Evolutionary conservation across 2,888 invertebrate genomes (phyloP), one percentile per base, ranked within the genome.

Genomic region (Drosophila fulvimacula): DNA sequence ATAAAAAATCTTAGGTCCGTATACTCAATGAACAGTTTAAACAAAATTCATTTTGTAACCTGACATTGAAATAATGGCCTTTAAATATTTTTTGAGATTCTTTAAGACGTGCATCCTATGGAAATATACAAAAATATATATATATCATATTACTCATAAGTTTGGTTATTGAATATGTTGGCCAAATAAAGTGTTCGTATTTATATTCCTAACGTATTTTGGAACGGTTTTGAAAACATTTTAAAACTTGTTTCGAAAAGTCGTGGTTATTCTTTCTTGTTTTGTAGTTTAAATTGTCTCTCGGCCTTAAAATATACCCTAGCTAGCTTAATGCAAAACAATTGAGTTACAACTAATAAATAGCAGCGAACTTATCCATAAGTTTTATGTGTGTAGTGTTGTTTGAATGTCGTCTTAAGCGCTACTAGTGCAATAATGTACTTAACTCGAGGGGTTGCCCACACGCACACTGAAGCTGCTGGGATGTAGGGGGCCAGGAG

Each of bases 21-120:
- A 5, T 48, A 39, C 13, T 59, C 51, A 67, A 61, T 58, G 38
- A 55, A 44, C 59, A 62, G 58, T 59, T 63, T 36, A 58, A 63
- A 21, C 46, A 58, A 53, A 53, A 49, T 53, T 69, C 41, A 15
- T 38, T 41, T 55, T 41, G 41, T 19, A 59, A 52, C 46, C 60
- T n/a, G 9, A 21, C 36, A 55, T 55, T 69, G 55, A 56, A 51
- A 69, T 38, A 55, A 13, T 48, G 59, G 63, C 51, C 38, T 15
- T 49, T 76, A 27, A 68, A 72, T 60, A 55, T 70, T 79, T 52
- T 36, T 86, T 91, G 91, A 91, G 91, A 91, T 91, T 91, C 91
- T 82, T 89, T 81, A 82, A 82, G 82, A 90, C 85, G 84, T 90
- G 82, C 82, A 85, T 75, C 65, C 59, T 63, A 62, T 77, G 65